Conservation (phyloP, 30 jellyfish, hydroid and myxozoan genomes). For the Clytia hemisphaerica region DNA sequence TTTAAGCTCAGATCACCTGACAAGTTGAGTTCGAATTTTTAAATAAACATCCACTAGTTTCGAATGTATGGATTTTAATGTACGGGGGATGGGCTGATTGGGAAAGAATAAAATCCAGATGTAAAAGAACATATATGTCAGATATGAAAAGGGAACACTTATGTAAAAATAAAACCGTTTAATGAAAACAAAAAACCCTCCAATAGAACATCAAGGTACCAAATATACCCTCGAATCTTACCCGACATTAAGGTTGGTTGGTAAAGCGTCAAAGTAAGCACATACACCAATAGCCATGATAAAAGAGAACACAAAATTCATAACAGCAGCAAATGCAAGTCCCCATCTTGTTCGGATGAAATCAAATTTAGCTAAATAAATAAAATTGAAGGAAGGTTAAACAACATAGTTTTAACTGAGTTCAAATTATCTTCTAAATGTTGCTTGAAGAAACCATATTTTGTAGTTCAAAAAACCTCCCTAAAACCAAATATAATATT, state of each 20-base stretch:
- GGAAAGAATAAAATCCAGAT: background rate
- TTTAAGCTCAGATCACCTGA: too few relatives aligned
- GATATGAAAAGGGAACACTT: too few relatives aligned
- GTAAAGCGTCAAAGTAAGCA: constrained; percentile 73
- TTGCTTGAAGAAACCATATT: too few relatives aligned
- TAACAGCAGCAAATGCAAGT: constrained; percentile 92
- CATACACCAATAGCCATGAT: constrained; percentile 93
- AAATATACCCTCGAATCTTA: constrained; percentile 18
- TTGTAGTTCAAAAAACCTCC: background rate
- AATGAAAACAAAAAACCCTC: too few relatives aligned
- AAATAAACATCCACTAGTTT: too few relatives aligned
- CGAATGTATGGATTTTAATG: too few relatives aligned
- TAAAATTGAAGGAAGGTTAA: background rate
- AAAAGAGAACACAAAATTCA: constrained; percentile 81
- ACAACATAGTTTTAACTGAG: background rate
- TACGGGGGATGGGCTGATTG: too few relatives aligned
- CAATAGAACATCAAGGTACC: background rate
- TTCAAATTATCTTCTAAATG: background rate
- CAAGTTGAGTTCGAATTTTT: too few relatives aligned
- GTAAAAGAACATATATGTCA: background rate
- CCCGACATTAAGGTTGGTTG: constrained; percentile 80
- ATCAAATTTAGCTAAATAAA: constrained; percentile 67
- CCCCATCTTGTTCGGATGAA: constrained; percentile 97
- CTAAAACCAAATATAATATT: too few relatives aligned
- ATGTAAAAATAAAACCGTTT: too few relatives aligned